Evolutionary conservation across 92 coral and sea anemone genomes (phyloP).

Genomic region (Palythoa caribaeorum): DNA sequence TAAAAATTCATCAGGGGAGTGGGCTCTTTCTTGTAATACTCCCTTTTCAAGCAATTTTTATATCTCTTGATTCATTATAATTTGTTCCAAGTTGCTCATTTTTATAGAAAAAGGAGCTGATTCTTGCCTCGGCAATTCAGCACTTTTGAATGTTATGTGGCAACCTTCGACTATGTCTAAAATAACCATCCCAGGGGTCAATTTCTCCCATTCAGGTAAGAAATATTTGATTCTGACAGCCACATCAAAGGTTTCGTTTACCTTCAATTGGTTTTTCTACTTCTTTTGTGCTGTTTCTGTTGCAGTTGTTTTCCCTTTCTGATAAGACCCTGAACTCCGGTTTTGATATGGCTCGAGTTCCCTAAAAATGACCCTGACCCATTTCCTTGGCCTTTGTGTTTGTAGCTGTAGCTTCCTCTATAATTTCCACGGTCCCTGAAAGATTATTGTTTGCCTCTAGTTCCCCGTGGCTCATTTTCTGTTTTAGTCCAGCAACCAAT

Average conservation of each 20-base stretch:
- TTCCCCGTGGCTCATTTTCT: no score
- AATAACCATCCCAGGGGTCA: neutral
- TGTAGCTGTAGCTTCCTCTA: neutral
- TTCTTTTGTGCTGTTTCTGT: neutral
- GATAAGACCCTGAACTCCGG: neutral
- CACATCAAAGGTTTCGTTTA: neutral
- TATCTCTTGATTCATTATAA: neutral
- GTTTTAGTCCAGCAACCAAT: no score
- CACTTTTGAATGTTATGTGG: neutral
- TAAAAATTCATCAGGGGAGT: neutral
- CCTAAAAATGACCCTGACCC: neutral
- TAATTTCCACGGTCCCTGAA: neutral
- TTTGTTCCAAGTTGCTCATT: neutral
- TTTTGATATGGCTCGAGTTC: neutral
- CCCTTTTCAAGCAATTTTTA: neutral
- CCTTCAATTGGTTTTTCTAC: neutral
- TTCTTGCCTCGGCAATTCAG: neutral
- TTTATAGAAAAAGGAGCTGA: neutral
- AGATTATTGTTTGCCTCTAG: neutral
- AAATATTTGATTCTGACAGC: no score
- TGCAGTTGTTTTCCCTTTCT: neutral
- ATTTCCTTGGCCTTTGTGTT: no score
- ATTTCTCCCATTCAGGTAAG: neutral
- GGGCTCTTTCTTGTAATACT: neutral
- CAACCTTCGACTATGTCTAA: neutral